Percentiles rank a stretch among this genome's conserved stretches.
phyloP scores from a whole-genome alignment of 2,888 invertebrate genomes.

The Lithophane leautieri region DNA sequence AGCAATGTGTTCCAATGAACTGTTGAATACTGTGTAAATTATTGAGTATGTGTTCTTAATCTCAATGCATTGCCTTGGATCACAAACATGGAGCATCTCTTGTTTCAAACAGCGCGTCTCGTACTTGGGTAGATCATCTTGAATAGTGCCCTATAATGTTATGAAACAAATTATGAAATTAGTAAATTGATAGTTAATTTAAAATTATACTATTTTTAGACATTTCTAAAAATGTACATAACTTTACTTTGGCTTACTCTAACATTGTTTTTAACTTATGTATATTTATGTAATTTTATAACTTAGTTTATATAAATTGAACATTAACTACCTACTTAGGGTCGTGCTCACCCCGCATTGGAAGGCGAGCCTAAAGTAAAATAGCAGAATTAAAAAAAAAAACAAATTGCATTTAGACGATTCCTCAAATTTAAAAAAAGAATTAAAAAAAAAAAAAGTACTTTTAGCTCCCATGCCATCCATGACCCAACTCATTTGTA shows the following conservation, averaged over 20 bases:
- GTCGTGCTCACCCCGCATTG: constrained; percentile 9
- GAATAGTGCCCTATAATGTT: constrained; percentile 36
- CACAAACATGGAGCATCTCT: constrained; percentile 12
- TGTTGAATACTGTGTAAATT: not conserved
- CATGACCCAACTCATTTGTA: constrained; percentile 48
- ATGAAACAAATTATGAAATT: constrained; percentile 28
- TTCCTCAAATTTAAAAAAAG: constrained; percentile 13
- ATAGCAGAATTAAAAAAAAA: not conserved
- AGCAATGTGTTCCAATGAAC: not conserved
- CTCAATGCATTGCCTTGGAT: not conserved
- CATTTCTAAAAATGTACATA: constrained; percentile 48
- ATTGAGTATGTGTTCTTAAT: not conserved
- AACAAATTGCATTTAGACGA: constrained; percentile 37
- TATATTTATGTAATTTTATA: constrained; percentile 7
- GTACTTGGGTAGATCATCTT: not conserved
- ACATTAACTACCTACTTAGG: constrained; percentile 12
- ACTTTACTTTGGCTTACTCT: constrained; percentile 27
- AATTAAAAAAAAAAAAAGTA: not conserved
- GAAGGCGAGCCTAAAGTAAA: constrained; percentile 8
- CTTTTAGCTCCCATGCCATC: not conserved
- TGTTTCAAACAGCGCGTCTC: not conserved
- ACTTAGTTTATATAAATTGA: constrained; percentile 24
- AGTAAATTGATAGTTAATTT: constrained; percentile 51
- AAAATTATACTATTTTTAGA: constrained; percentile 39
- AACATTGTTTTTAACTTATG: constrained; percentile 42